Percentiles rank a stretch among this genome's conserved stretches.
phyloP scores from a whole-genome alignment of 1,140 invertebrate species.

The Lepidostoma basale region DNA sequence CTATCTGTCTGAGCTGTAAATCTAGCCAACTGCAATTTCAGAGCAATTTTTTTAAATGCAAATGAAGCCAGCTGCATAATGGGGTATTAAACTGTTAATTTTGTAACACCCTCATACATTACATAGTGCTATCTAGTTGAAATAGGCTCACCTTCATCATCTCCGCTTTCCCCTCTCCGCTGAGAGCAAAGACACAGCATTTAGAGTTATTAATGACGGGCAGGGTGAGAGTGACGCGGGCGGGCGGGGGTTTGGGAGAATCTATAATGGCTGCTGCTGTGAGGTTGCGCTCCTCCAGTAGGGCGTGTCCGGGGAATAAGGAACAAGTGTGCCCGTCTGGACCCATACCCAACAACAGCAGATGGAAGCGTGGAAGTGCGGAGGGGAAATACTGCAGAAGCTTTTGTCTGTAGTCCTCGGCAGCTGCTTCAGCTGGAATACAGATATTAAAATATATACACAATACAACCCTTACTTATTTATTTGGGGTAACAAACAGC shows the following conservation, averaged over 20 bases:
- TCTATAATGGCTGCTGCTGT: constrained; percentile 88
- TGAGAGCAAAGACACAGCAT: constrained; percentile 82
- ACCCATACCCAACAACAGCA: constrained; percentile 92
- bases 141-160: constrained; percentile 77
- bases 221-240: constrained; percentile 90
- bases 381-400: constrained; percentile 67
- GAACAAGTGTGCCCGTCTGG: constrained; percentile 99
- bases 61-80: too few relatives aligned
- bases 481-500: too few relatives aligned
- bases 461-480: too few relatives aligned
- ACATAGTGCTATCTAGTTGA: neutral
- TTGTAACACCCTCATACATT: neutral
- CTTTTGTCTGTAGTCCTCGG: constrained; percentile 78
- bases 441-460: neutral
- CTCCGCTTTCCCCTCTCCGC: constrained; percentile 86
- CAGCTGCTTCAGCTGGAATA: constrained; percentile 75
- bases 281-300: constrained; percentile 68
- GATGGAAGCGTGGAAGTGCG: constrained; percentile 75
- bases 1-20: too few relatives aligned
- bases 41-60: too few relatives aligned
- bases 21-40: too few relatives aligned
- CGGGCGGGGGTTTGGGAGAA: constrained; percentile 94
- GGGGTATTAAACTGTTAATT: too few relatives aligned
- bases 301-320: constrained; percentile 87
- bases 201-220: constrained; percentile 90